Evolutionary conservation across 2,797 vertebrate species (phyloP).

Genomic region (Gambusia yucatana): DNA sequence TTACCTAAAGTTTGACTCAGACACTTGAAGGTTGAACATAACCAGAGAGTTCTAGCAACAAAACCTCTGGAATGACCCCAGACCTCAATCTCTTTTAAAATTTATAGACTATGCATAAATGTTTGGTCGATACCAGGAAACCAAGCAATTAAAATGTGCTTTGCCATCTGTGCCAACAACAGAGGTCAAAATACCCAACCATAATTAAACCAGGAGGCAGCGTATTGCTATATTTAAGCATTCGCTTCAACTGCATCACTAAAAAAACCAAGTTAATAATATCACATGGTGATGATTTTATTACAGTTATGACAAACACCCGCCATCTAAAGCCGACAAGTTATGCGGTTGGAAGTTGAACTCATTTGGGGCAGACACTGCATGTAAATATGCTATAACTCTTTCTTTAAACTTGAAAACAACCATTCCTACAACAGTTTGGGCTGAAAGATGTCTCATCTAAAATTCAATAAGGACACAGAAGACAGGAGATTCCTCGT

Average conservation of each 20-base stretch:
- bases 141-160: conserved; percentile 1
- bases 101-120: background rate
- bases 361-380: background rate
- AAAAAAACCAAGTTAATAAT: background rate
- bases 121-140: background rate
- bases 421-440: background rate
- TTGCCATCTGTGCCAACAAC: background rate
- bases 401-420: background rate
- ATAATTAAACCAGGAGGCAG: background rate
- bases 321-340: background rate
- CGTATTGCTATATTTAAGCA: background rate
- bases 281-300: background rate
- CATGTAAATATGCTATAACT: background rate
- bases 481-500: background rate
- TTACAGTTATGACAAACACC: background rate
- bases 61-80: background rate
- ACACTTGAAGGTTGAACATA: background rate
- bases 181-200: background rate
- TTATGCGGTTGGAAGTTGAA: background rate
- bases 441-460: background rate
- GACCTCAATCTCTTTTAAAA: background rate
- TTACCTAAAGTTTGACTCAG: background rate
- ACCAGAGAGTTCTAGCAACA: background rate
- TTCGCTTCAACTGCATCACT: background rate
- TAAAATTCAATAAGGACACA: background rate